Percentiles rank a stretch among this genome's conserved stretches.
Conservation (phyloP, 2,113 vertebrate genomes). For the Rhinogobius similis region DNA sequence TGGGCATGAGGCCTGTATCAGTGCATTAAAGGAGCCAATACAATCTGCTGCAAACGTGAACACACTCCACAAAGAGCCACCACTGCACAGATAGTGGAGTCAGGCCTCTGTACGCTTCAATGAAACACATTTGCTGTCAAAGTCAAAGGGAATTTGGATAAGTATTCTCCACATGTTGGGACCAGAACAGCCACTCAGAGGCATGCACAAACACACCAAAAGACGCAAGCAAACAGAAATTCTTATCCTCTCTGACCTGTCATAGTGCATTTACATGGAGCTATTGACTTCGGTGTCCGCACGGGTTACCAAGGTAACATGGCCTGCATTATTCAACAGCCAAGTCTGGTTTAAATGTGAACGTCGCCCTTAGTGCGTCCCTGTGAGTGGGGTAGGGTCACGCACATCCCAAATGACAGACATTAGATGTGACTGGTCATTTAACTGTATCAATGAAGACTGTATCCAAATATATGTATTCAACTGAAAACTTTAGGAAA, state of each 20-base stretch:
- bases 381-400: constrained; percentile 41
- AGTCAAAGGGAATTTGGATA: constrained; percentile 23
- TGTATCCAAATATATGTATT: not conserved
- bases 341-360: constrained; percentile 56
- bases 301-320: constrained; percentile 68
- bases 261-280: constrained; percentile 60
- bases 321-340: constrained; percentile 68
- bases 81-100: constrained; percentile 21
- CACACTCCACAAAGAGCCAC: constrained; percentile 27
- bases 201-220: constrained; percentile 13
- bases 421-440: not conserved
- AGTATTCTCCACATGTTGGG: constrained; percentile 24
- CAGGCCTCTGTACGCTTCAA: constrained; percentile 12
- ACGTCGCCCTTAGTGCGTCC: constrained; percentile 47
- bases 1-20: constrained; percentile 27
- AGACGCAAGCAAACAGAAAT: constrained; percentile 44
- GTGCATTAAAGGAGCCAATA: constrained; percentile 47
- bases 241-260: constrained; percentile 57
- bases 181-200: not conserved
- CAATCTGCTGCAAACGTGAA: constrained; percentile 27
- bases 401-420: constrained; percentile 21
- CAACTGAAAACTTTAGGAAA: not conserved
- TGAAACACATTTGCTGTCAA: constrained; percentile 14
- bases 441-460: not conserved
- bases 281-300: constrained; percentile 53